Percentiles rank a stretch among this genome's conserved stretches.
phyloP scores from a whole-genome alignment of 2,113 vertebrate genomes.

The Oceanodroma tethys region DNA sequence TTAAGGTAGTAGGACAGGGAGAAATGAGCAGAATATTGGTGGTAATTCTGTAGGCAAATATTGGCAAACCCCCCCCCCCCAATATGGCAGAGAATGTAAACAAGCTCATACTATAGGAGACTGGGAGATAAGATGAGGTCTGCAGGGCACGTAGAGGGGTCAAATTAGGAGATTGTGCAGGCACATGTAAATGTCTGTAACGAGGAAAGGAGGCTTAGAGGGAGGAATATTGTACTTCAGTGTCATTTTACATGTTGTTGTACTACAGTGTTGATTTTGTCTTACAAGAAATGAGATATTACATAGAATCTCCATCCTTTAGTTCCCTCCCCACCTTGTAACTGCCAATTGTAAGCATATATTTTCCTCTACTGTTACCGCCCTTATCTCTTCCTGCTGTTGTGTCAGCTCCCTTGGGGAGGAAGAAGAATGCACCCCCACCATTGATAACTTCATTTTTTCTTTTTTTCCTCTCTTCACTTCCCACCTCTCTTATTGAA shows the following conservation, averaged over 20 bases:
- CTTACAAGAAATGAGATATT: not conserved
- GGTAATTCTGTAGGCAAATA: not conserved
- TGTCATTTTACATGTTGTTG: not conserved
- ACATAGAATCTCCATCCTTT: not conserved
- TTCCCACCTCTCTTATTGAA: not conserved
- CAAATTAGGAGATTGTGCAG: not conserved
- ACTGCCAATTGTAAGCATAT: not conserved
- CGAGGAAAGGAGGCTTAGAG: not conserved
- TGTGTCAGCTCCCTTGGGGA: not conserved
- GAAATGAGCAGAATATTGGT: not conserved
- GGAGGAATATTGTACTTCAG: not conserved
- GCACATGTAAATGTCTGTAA: not conserved
- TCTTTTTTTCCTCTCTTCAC: not conserved
- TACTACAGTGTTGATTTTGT: not conserved
- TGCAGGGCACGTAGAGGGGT: not conserved
- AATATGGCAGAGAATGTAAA: not conserved
- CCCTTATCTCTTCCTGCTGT: not conserved
- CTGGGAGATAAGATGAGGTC: not conserved
- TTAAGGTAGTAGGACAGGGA: not conserved
- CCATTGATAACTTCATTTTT: not conserved
- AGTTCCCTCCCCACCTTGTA: not conserved
- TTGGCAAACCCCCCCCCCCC: not conserved
- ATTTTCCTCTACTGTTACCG: not conserved
- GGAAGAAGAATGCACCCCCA: not conserved
- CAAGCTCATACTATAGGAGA: not conserved